Evolutionary conservation across 2,797 vertebrate genomes (phyloP).

Genomic region (Tapera naevia): DNA sequence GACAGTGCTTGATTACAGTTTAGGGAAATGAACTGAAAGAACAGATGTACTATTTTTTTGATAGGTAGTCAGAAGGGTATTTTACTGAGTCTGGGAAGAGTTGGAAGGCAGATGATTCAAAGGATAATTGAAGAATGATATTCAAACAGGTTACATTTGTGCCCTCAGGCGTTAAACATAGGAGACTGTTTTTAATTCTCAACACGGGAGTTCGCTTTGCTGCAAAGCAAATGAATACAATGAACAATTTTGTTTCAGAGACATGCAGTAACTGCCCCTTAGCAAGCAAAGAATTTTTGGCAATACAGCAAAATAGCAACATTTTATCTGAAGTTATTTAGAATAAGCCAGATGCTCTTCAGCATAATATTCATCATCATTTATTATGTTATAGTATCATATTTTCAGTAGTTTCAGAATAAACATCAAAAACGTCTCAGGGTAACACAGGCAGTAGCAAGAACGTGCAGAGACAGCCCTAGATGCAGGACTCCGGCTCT

Average conservation of each 20-base stretch:
- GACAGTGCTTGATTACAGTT: constrained; percentile 40
- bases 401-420: not conserved
- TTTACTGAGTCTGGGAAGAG: not conserved
- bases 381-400: not conserved
- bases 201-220: not conserved
- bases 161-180: constrained; percentile 1
- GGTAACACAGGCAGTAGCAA: not conserved
- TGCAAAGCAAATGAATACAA: constrained; percentile 44
- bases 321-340: not conserved
- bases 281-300: not conserved
- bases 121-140: constrained; percentile 48
- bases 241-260: constrained; percentile 20
- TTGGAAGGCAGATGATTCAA: constrained; percentile 48
- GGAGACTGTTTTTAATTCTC: constrained; percentile 23
- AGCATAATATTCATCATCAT: not conserved
- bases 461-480: not conserved
- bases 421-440: not conserved
- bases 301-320: not conserved
- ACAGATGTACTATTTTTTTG: constrained; percentile 35
- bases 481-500: not conserved
- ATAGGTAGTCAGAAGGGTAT: constrained; percentile 34
- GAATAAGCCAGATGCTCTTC: not conserved
- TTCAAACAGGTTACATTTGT: constrained; percentile 54
- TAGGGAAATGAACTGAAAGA: constrained; percentile 57
- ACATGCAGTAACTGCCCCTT: not conserved